Conservation (phyloP, 1,140 invertebrate species). For the Lethocerus indicus region DNA sequence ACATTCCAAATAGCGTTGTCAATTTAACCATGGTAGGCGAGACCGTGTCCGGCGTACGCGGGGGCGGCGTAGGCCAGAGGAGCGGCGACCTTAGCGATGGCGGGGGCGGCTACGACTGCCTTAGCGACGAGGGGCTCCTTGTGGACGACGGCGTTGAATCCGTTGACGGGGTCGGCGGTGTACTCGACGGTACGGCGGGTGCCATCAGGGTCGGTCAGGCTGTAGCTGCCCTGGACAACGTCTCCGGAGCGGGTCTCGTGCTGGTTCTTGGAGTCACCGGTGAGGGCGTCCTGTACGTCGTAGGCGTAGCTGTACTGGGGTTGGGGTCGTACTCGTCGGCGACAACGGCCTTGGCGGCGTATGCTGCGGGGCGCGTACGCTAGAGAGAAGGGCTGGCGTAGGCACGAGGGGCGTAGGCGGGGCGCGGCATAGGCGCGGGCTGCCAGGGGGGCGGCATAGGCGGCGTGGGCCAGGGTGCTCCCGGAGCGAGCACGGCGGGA, state of each 20-base stretch:
- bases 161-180: slow-evolving; percentile 5
- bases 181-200: slow-evolving; percentile 7
- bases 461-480: slow-evolving; percentile 12
- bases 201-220: slow-evolving; percentile 21
- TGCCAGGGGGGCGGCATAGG: slow-evolving; percentile 14
- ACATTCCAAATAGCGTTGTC: no score
- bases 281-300: slow-evolving; percentile 44
- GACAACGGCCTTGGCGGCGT: slow-evolving; percentile 3
- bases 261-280: slow-evolving; percentile 23
- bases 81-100: slow-evolving; percentile 15
- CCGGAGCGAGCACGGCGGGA: slow-evolving; percentile 15
- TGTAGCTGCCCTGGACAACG: slow-evolving; percentile 34
- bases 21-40: no score
- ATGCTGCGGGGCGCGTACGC: no score
- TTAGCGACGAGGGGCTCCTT: background rate
- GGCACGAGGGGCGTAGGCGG: no score
- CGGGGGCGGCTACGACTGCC: slow-evolving; percentile 21
- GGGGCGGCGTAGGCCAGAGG: slow-evolving; percentile 17
- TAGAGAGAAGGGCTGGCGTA: slow-evolving; percentile 3
- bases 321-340: slow-evolving; percentile 12
- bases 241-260: slow-evolving; percentile 42
- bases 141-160: slow-evolving; percentile 7
- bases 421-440: slow-evolving; percentile 11
- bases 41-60: slow-evolving; percentile 21
- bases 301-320: slow-evolving; percentile 41